phyloP scores from a whole-genome alignment of 2,113 vertebrate genomes.

The Tenrec ecaudatus region DNA sequence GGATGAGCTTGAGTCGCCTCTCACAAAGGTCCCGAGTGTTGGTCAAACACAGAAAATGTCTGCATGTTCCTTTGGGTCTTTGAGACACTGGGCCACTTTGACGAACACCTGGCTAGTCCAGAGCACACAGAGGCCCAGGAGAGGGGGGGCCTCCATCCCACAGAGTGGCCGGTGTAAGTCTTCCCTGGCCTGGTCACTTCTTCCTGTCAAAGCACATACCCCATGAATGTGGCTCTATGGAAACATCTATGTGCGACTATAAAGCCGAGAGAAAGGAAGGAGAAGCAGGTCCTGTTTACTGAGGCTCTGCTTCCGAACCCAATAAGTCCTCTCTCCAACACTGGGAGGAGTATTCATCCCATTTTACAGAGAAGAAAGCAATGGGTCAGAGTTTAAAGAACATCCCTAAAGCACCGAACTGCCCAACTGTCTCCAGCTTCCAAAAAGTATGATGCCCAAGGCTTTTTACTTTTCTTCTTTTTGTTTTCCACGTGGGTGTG shows the following conservation, averaged over 20 bases:
- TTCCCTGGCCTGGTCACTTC: background rate
- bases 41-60: background rate
- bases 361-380: background rate
- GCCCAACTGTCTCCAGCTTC: background rate
- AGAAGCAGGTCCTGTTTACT: background rate
- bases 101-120: background rate
- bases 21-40: background rate
- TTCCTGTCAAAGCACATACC: background rate
- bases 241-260: background rate
- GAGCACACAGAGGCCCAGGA: background rate
- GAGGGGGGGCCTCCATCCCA: background rate
- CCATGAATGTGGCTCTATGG: background rate
- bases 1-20: background rate
- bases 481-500: too few species aligned
- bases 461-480: too few species aligned
- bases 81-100: background rate
- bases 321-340: background rate
- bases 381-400: background rate
- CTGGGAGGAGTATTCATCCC: background rate
- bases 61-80: background rate
- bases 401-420: background rate
- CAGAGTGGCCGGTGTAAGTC: background rate
- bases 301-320: background rate
- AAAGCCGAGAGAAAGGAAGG: background rate
- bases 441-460: background rate